These are phyloP conservation scores for Trichonephila clavata DNA, from an alignment of 1,140 invertebrate species.

Conservation along the genomic window DNA sequence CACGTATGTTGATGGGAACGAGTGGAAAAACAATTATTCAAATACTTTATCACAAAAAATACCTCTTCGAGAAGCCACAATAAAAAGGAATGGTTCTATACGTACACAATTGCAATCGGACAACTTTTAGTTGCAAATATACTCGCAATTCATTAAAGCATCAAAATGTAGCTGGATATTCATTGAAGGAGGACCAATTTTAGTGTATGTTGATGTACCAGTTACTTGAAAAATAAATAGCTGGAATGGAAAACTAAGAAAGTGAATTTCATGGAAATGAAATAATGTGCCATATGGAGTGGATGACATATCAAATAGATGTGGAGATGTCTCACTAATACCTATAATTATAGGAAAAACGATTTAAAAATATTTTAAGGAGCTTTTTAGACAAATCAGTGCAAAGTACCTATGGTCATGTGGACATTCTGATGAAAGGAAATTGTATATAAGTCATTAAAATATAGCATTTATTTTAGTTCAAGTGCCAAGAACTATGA, in stretches of 20 bases:
- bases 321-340: neutral
- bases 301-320: neutral
- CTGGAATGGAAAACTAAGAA: too few species aligned
- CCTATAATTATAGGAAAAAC: neutral
- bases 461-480: constrained; percentile 15
- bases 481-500: constrained; percentile 23
- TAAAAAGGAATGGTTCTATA: constrained; percentile 76
- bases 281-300: neutral
- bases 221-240: neutral
- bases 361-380: neutral
- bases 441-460: constrained; percentile 7
- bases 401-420: neutral
- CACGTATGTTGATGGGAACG: constrained; percentile 72
- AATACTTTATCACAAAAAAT: constrained; percentile 64
- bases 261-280: too few species aligned
- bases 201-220: neutral
- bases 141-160: neutral
- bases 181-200: neutral
- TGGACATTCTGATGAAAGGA: neutral
- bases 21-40: constrained; percentile 76
- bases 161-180: neutral
- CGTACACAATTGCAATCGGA: constrained; percentile 74
- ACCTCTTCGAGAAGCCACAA: constrained; percentile 74
- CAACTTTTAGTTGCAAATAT: constrained; percentile 34
- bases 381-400: constrained; percentile 36